Conservation (phyloP, 2,113 vertebrate species). For the Marmota monax region DNA sequence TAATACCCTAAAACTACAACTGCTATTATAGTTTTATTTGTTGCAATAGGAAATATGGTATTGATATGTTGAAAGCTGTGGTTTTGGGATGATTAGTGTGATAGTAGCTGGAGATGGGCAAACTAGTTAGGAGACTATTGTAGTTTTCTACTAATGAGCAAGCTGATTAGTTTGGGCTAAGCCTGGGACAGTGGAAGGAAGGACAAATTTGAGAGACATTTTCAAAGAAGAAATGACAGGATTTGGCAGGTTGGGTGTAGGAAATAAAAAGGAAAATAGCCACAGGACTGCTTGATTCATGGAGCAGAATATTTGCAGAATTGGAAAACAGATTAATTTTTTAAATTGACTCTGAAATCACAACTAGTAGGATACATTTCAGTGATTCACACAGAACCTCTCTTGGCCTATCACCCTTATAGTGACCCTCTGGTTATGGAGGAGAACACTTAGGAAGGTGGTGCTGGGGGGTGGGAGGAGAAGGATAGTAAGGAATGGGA, state of each 20-base stretch:
- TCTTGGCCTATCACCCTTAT: neutral
- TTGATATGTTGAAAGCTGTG: neutral
- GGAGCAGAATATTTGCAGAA: constrained; percentile 12
- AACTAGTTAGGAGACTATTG: neutral
- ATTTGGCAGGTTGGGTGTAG: neutral
- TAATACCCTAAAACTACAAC: neutral
- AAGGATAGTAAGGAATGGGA: neutral
- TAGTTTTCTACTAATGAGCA: constrained; percentile 8
- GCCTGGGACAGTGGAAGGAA: neutral
- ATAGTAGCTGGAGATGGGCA: neutral
- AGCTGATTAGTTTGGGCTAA: neutral
- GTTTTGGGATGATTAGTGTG: neutral
- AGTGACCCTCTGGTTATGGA: neutral
- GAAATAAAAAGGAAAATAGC: neutral
- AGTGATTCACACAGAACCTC: neutral
- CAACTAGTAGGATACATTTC: neutral
- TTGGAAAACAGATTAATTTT: constrained; percentile 3
- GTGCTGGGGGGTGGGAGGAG: no score
- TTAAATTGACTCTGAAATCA: neutral
- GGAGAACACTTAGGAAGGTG: neutral
- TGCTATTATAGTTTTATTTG: neutral
- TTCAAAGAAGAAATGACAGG: constrained; percentile 26
- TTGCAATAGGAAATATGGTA: neutral
- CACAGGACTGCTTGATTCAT: neutral
- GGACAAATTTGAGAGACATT: neutral